A percentile compares a stretch with the other conserved stretches of the same genome.
Evolutionary conservation across 2,113 vertebrate genomes (phyloP).

Genomic region (Neopipo cinnamomea): DNA sequence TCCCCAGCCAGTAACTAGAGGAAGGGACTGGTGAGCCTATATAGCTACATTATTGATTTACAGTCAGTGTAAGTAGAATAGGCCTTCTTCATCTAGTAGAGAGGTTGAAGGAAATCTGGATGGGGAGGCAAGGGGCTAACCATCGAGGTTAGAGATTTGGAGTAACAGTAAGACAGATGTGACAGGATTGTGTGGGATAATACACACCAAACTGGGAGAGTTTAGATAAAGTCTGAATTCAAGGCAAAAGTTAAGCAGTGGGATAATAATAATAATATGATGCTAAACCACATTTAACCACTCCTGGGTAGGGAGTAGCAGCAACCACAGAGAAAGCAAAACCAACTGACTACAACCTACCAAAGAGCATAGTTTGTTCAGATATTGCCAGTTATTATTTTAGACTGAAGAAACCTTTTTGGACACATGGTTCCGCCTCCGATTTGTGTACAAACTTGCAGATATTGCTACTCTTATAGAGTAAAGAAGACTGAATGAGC

Average conservation of each 20-base stretch:
- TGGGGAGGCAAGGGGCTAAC: neutral
- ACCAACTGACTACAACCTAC: rapidly evolving
- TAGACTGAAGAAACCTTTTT: neutral
- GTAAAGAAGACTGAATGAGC: neutral
- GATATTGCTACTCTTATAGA: neutral
- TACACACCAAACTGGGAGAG: neutral
- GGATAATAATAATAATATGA: neutral
- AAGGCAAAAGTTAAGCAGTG: neutral
- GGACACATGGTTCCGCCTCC: neutral
- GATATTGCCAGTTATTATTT: neutral
- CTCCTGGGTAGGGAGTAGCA: neutral
- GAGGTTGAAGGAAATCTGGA: neutral
- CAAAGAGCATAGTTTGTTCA: neutral
- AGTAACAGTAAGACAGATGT: neutral
- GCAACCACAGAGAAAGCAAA: neutral
- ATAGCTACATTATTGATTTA: neutral
- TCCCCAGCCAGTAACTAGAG: neutral
- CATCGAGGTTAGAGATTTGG: neutral
- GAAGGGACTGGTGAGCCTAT: neutral
- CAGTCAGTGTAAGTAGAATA: neutral
- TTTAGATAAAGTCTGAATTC: neutral
- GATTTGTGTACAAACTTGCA: neutral
- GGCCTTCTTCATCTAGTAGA: neutral
- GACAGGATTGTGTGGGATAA: neutral
- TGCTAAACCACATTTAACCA: neutral